A percentile compares a stretch with the other conserved stretches of the same genome.
These are phyloP conservation scores for Sphyrna mokarran DNA, from an alignment of 2,113 vertebrate species.

Conservation along the genomic window DNA sequence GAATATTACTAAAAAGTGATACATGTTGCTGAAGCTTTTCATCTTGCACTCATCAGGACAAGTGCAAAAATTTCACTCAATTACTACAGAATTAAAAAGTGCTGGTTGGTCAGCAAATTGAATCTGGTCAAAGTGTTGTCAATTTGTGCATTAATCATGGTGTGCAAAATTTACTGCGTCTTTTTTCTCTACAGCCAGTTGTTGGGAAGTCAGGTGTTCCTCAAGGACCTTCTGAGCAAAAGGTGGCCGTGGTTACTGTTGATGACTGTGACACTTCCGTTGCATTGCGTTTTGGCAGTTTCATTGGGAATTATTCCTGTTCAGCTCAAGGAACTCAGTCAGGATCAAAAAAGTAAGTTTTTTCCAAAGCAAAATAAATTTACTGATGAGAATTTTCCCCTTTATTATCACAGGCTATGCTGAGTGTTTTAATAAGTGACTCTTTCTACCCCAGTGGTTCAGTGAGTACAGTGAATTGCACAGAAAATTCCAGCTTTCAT, in stretches of 20 bases:
- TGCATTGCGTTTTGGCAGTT: constrained; percentile 75
- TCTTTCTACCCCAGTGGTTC: background rate
- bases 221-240: constrained; percentile 87
- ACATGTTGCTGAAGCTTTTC: no score
- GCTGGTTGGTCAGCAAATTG: no score
- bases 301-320: constrained; percentile 81
- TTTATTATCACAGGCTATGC: background rate
- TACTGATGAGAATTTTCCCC: background rate
- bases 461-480: background rate
- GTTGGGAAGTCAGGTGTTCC: constrained; percentile 74
- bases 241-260: constrained; percentile 79
- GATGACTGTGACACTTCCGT: constrained; percentile 80
- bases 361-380: background rate
- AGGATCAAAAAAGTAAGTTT: constrained; percentile 83
- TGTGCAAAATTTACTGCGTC: background rate
- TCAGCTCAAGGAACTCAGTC: constrained; percentile 82
- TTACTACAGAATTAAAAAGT: no score
- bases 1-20: no score
- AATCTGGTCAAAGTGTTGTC: no score
- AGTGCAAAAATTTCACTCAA: no score
- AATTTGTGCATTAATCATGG: background rate
- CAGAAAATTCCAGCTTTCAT: background rate
- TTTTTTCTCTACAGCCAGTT: constrained; percentile 61
- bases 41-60: no score
- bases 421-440: background rate